phyloP scores from a whole-genome alignment of 2,113 vertebrate species.

The Stigmatopora argus region DNA sequence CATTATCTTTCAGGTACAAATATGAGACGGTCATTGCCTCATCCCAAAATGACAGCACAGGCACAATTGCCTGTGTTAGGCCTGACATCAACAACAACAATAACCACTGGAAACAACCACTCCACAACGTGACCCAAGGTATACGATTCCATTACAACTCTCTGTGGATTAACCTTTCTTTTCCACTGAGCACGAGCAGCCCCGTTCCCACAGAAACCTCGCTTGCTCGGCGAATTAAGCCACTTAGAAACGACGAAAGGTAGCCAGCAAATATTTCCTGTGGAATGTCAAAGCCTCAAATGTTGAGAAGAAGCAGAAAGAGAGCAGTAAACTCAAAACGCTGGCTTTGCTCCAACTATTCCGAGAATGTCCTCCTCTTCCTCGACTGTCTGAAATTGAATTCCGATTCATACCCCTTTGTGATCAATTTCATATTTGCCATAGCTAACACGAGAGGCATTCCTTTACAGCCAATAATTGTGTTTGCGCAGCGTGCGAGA shows the following conservation, averaged over 20 bases:
- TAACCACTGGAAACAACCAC: not conserved
- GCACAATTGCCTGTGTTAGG: constrained; percentile 47
- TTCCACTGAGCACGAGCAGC: too few relatives aligned
- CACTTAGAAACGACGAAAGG: not conserved
- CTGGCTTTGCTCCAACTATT: constrained; percentile 14
- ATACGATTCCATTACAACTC: not conserved
- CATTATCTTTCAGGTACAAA: constrained; percentile 54
- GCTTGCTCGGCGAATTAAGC: not conserved
- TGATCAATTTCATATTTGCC: not conserved
- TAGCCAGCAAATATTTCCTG: not conserved
- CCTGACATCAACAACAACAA: not conserved
- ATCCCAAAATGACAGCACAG: constrained; percentile 50
- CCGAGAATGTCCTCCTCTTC: constrained; percentile 28
- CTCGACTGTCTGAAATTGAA: too few relatives aligned
- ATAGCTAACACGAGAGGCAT: not conserved
- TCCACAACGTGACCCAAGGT: not conserved
- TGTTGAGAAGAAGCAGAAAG: not conserved
- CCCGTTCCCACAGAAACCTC: not conserved
- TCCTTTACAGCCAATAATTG: not conserved
- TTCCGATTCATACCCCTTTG: not conserved
- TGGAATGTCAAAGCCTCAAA: not conserved
- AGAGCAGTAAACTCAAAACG: not conserved
- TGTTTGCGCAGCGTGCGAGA: constrained; percentile 69
- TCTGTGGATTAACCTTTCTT: not conserved
- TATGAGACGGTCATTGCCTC: constrained; percentile 57